Conservation (phyloP, 1,140 invertebrate species). For the Anoplophora glabripennis region DNA sequence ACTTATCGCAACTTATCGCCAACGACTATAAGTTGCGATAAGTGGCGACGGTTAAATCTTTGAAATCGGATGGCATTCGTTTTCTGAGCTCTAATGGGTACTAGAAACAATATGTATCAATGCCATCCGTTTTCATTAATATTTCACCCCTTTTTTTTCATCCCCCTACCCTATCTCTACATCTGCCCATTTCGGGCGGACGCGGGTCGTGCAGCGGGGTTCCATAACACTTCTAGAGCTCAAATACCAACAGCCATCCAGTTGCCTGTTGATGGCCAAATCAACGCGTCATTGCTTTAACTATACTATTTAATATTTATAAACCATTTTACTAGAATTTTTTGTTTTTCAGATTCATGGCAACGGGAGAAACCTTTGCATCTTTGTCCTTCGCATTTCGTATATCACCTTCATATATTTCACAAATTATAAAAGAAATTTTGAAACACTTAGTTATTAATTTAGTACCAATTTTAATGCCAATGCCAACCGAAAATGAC, state of each 20-base stretch:
- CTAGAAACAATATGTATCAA: background rate
- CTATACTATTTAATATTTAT: too few relatives aligned
- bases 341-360: conserved; percentile 9
- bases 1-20: too few relatives aligned
- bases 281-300: too few relatives aligned
- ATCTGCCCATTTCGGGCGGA: too few relatives aligned
- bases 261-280: too few relatives aligned
- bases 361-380: conserved; percentile 11
- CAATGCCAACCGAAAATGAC: background rate
- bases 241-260: too few relatives aligned
- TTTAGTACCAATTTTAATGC: conserved; percentile 1
- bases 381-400: conserved; percentile 15
- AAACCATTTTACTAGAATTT: background rate
- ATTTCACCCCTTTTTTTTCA: background rate
- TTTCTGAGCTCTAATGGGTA: background rate
- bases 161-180: too few relatives aligned
- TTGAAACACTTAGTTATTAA: background rate
- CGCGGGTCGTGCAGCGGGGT: too few relatives aligned
- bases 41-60: too few relatives aligned
- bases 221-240: too few relatives aligned
- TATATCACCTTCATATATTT: conserved; percentile 9
- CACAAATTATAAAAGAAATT: conserved; percentile 11
- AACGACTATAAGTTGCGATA: too few relatives aligned
- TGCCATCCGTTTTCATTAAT: background rate
- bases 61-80: background rate